phyloP scores from a whole-genome alignment of 2,113 vertebrate genomes.

The Nycticryphes semicollaris region DNA sequence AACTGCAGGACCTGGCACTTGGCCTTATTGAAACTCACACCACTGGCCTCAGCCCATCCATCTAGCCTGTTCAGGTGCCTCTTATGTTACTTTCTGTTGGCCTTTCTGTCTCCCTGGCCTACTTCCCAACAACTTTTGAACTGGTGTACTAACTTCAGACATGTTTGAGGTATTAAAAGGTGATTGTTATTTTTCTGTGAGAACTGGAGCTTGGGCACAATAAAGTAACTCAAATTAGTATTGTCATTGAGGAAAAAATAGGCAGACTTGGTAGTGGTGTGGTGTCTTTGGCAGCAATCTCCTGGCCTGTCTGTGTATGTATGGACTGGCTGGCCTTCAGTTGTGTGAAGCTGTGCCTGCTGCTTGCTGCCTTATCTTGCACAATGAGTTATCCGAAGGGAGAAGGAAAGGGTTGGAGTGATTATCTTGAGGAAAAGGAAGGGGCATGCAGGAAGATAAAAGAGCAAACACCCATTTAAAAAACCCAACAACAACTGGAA shows the following conservation, averaged over 20 bases:
- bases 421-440: neutral
- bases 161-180: neutral
- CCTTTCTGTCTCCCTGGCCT: neutral
- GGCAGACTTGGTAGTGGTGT: neutral
- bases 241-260: neutral
- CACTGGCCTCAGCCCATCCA: neutral
- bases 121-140: neutral
- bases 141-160: neutral
- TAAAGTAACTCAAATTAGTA: neutral
- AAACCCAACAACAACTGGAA: neutral
- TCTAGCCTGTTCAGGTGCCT: neutral
- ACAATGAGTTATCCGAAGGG: neutral
- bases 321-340: neutral
- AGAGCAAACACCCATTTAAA: neutral
- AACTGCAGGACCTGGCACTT: neutral
- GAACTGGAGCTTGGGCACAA: neutral
- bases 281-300: neutral
- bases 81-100: neutral
- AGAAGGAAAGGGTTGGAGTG: neutral
- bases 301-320: neutral
- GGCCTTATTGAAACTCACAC: neutral
- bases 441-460: neutral
- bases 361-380: neutral
- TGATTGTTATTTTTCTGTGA: neutral
- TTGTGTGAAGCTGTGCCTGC: neutral